Conservation (phyloP, 1,140 invertebrate species). For the Eciton burchellii region DNA sequence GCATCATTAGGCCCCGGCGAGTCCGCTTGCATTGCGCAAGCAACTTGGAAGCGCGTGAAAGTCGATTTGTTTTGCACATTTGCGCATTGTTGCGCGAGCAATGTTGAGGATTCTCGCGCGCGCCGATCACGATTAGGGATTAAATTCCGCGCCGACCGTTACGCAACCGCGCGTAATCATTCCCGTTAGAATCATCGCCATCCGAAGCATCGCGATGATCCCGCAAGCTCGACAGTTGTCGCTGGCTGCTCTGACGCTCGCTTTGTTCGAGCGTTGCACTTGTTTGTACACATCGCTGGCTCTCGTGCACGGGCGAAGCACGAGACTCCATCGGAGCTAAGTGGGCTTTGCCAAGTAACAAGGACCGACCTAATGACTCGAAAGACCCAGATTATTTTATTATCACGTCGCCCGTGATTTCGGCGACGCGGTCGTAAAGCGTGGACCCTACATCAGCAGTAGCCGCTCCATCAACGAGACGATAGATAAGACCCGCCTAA, state of each 20-base stretch:
- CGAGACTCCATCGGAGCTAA: constrained; percentile 73
- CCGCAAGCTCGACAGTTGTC: neutral
- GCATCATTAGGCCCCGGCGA: constrained; percentile 38
- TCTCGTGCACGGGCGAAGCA: constrained; percentile 21
- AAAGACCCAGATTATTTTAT: constrained; percentile 85
- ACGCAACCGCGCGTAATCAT: neutral
- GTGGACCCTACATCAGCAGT: constrained; percentile 52
- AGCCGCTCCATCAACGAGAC: constrained; percentile 46
- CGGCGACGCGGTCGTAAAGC: constrained; percentile 79
- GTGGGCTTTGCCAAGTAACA: constrained; percentile 82
- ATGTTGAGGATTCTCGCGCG: neutral
- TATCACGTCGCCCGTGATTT: constrained; percentile 84
- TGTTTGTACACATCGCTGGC: constrained; percentile 61
- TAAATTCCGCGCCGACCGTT: no score
- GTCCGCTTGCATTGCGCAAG: constrained; percentile 12
- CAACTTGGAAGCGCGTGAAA: constrained; percentile 18
- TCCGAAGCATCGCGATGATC: neutral
- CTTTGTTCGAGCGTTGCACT: constrained; percentile 44
- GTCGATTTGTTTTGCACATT: constrained; percentile 14
- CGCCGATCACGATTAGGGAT: neutral
- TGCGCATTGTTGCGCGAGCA: neutral
- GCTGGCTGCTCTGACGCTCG: neutral
- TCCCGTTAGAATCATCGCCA: neutral
- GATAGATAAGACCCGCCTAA: constrained; percentile 64
- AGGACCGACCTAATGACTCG: constrained; percentile 83